Evolutionary conservation across 2,113 vertebrate genomes (phyloP).

Genomic region (Fulmarus glacialis): DNA sequence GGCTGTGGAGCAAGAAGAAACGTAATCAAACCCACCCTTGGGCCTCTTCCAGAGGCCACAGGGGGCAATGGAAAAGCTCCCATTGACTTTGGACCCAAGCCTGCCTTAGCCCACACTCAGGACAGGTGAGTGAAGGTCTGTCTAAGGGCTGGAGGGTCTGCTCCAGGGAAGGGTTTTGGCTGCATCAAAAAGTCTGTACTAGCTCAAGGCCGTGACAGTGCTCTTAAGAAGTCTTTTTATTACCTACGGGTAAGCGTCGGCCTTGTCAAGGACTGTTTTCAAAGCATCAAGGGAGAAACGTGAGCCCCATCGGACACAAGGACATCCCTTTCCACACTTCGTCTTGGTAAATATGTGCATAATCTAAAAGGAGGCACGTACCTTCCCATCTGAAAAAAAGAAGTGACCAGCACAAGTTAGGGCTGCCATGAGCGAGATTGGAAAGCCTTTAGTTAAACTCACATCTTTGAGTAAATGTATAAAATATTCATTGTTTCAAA

Average conservation of each 20-base stretch:
- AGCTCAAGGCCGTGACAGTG: not conserved
- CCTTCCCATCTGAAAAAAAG: not conserved
- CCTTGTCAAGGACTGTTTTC: not conserved
- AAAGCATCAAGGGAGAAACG: not conserved
- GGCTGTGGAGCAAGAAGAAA: not conserved
- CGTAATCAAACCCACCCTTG: not conserved
- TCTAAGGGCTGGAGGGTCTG: not conserved
- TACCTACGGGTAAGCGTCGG: not conserved
- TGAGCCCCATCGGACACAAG: not conserved
- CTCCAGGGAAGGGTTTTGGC: not conserved
- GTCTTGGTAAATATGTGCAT: not conserved
- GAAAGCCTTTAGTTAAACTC: not conserved
- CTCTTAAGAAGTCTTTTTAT: not conserved
- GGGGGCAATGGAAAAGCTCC: not conserved
- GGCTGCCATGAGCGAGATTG: fast-evolving
- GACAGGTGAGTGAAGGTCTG: not conserved
- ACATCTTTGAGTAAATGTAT: not conserved
- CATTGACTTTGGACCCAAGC: not conserved
- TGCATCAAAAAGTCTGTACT: not conserved
- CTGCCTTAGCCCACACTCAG: not conserved
- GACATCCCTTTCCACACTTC: not conserved
- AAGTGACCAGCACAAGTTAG: not conserved
- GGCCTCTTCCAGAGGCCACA: not conserved
- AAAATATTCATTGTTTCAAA: not conserved
- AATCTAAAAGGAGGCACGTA: not conserved